These are phyloP conservation scores for Drosophila quadrilineata DNA, from an alignment of 1,140 invertebrate genomes.

Conservation along the genomic window DNA sequence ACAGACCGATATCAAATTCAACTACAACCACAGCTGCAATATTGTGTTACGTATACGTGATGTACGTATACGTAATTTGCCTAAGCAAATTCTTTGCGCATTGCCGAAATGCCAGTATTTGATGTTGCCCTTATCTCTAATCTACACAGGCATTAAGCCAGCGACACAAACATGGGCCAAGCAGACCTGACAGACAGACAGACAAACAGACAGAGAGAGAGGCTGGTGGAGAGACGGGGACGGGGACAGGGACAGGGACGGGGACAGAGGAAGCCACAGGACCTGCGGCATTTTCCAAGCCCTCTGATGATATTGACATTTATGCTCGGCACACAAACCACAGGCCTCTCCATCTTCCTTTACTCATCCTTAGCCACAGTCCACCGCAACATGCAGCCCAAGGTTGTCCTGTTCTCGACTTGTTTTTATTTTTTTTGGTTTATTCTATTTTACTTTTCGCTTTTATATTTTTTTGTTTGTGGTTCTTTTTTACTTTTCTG, in stretches of 20 bases:
- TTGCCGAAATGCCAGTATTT: slow-evolving; percentile 40
- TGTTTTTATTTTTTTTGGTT: background rate
- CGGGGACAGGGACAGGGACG: too few relatives aligned
- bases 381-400: too few relatives aligned
- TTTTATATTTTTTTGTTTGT: background rate
- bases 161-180: slow-evolving; percentile 55
- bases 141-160: slow-evolving; percentile 69
- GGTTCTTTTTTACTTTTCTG: background rate
- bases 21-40: slow-evolving; percentile 40
- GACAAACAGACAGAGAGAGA: too few relatives aligned
- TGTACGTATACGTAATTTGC: slow-evolving; percentile 46
- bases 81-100: slow-evolving; percentile 38
- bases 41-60: slow-evolving; percentile 42
- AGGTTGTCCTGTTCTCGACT: background rate
- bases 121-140: slow-evolving; percentile 70
- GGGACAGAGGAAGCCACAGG: slow-evolving; percentile 48
- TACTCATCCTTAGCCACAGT: too few relatives aligned
- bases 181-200: slow-evolving; percentile 4
- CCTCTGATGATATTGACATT: slow-evolving; percentile 71
- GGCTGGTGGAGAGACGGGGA: too few relatives aligned
- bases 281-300: slow-evolving; percentile 45
- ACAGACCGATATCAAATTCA: slow-evolving; percentile 43
- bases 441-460: background rate
- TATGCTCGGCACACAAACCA: slow-evolving; percentile 59
- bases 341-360: background rate